phyloP scores from a whole-genome alignment of 2,797 vertebrate species.

The Parambassis ranga region DNA sequence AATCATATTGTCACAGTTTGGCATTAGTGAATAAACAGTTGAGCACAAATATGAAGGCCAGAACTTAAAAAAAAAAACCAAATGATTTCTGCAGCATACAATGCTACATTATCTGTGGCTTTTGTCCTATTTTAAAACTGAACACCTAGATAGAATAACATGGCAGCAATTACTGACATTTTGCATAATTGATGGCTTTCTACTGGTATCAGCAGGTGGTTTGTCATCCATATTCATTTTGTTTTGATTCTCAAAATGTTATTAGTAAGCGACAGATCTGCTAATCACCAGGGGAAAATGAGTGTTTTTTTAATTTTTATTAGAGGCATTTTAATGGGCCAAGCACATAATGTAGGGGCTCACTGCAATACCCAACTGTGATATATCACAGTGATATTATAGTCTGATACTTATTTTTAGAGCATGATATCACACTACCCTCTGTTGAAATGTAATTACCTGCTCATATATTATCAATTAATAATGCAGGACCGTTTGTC shows the following conservation, averaged over 20 bases:
- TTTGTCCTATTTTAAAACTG: background rate
- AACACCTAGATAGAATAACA: background rate
- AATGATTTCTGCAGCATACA: too few species aligned
- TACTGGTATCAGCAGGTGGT: slow-evolving; percentile 26
- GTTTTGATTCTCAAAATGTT: slow-evolving; percentile 9
- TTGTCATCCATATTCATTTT: slow-evolving; percentile 47
- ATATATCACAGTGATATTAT: slow-evolving; percentile 18
- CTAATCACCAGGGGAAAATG: too few species aligned
- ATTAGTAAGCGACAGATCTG: background rate
- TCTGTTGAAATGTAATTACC: slow-evolving; percentile 63
- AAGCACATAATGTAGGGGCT: too few species aligned
- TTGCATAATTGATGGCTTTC: slow-evolving; percentile 38
- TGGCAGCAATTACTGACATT: background rate
- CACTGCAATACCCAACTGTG: too few species aligned
- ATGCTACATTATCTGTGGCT: background rate
- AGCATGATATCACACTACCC: slow-evolving; percentile 22
- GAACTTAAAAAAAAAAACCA: too few species aligned
- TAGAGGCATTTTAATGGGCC: too few species aligned
- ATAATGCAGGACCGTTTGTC: slow-evolving; percentile 66
- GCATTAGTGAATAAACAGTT: background rate
- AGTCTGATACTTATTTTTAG: slow-evolving; percentile 55
- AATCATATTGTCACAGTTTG: too few species aligned
- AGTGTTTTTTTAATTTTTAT: too few species aligned
- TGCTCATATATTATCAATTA: slow-evolving; percentile 59
- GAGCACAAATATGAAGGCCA: background rate